Evolutionary conservation across 2,797 vertebrate species (phyloP).

Genomic region (Arrhamphus sclerolepis): DNA sequence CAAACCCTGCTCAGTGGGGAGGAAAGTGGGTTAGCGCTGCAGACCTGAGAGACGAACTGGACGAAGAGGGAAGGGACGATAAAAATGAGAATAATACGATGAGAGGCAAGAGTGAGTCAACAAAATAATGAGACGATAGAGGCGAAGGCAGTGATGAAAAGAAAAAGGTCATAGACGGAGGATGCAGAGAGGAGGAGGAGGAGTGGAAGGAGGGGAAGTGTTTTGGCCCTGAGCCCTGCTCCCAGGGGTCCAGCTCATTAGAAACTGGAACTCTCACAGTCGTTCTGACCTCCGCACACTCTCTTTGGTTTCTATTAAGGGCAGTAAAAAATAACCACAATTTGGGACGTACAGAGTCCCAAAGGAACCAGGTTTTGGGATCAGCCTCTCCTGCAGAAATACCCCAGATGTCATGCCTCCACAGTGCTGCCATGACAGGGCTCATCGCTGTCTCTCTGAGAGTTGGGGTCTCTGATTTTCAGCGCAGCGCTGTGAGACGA

Average conservation of each 20-base stretch:
- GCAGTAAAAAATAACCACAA: slow-evolving; percentile 4
- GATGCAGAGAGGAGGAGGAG: not conserved
- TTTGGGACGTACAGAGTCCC: not conserved
- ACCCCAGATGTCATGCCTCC: too few relatives aligned
- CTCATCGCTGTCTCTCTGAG: not conserved
- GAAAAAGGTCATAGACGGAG: not conserved
- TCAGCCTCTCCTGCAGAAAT: not conserved
- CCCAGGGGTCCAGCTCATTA: slow-evolving; percentile 29
- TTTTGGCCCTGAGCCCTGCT: not conserved
- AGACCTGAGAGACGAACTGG: not conserved
- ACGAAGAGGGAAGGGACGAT: not conserved
- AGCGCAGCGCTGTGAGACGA: too few relatives aligned
- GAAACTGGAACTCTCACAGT: slow-evolving; percentile 16
- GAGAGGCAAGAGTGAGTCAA: slow-evolving; percentile 5
- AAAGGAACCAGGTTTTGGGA: not conserved
- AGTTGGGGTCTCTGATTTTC: not conserved
- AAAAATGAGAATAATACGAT: slow-evolving; percentile 21
- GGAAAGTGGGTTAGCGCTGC: slow-evolving; percentile 35
- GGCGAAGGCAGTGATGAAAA: not conserved
- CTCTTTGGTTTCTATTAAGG: not conserved
- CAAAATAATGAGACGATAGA: not conserved
- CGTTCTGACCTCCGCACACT: not conserved
- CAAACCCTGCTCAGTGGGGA: slow-evolving; percentile 3
- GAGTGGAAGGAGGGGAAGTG: not conserved
- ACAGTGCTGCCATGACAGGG: not conserved